A percentile compares a stretch with the other conserved stretches of the same genome.
Conservation (phyloP, 2,888 invertebrate genomes). For the Allygus modestus region DNA sequence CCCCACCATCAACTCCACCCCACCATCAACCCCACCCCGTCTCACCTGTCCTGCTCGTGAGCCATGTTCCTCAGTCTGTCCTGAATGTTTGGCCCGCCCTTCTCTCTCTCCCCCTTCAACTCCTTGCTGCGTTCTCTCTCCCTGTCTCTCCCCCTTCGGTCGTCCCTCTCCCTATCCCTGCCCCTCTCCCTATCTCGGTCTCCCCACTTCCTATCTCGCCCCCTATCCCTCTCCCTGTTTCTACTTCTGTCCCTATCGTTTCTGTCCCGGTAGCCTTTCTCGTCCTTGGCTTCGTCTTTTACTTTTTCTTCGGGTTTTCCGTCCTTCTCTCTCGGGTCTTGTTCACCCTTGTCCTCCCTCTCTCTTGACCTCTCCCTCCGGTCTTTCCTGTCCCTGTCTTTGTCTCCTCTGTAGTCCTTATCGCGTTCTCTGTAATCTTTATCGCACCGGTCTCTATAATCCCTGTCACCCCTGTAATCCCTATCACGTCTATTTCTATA, state of each 20-base stretch:
- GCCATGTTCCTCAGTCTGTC: conserved; percentile 55
- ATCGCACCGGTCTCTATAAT: conserved; percentile 69
- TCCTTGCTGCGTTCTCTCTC: conserved; percentile 51
- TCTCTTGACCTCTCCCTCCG: conserved; percentile 71
- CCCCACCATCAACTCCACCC: too few relatives aligned
- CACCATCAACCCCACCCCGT: too few relatives aligned
- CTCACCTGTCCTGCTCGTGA: conserved; percentile 59
- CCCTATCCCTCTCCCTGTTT: conserved; percentile 66
- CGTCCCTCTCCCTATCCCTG: conserved; percentile 71
- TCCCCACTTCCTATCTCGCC: conserved; percentile 61
- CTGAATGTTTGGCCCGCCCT: conserved; percentile 29
- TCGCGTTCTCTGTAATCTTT: conserved; percentile 51
- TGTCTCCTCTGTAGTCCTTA: conserved; percentile 71
- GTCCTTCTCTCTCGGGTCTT: conserved; percentile 56
- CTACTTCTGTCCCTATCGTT: conserved; percentile 67
- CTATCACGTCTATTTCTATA: conserved; percentile 71
- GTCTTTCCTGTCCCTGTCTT: conserved; percentile 70
- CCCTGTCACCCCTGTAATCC: conserved; percentile 71
- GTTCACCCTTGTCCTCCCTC: conserved; percentile 67
- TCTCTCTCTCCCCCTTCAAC: conserved; percentile 41
- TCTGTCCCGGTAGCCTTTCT: conserved; percentile 69
- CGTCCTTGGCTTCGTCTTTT: conserved; percentile 72
- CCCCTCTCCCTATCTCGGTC: conserved; percentile 66
- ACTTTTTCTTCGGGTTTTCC: conserved; percentile 71
- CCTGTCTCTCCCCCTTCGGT: conserved; percentile 63